These are phyloP conservation scores for Cotesia typhae DNA, from an alignment of 1,140 invertebrate species.

Conservation along the genomic window DNA sequence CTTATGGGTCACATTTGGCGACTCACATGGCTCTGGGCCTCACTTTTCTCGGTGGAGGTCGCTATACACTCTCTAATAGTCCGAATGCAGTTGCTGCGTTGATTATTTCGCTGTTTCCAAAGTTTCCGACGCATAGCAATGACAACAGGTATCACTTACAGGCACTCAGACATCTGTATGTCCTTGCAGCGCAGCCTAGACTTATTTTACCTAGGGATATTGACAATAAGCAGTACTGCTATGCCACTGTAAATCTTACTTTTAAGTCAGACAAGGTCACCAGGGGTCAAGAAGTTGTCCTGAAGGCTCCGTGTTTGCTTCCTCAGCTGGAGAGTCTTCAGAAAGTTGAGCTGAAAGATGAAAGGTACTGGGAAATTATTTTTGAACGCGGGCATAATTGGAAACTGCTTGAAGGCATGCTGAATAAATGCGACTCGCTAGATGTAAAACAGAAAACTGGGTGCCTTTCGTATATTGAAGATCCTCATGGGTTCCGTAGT, in stretches of 20 bases:
- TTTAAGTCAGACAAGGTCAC: constrained; percentile 65
- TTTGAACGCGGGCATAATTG: constrained; percentile 86
- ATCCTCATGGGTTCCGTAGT: constrained; percentile 87
- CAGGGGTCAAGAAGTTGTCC: constrained; percentile 66
- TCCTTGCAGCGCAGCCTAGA: constrained; percentile 89
- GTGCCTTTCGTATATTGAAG: constrained; percentile 86
- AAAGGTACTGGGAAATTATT: constrained; percentile 86
- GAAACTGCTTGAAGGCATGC: constrained; percentile 79
- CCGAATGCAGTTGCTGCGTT: constrained; percentile 87
- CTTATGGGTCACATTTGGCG: constrained; percentile 94
- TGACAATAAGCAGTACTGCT: constrained; percentile 79
- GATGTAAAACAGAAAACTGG: constrained; percentile 90
- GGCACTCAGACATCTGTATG: constrained; percentile 94
- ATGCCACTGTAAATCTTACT: constrained; percentile 78
- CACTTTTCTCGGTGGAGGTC: constrained; percentile 92
- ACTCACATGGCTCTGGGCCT: constrained; percentile 93
- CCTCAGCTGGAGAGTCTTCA: constrained; percentile 82
- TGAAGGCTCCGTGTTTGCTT: constrained; percentile 85
- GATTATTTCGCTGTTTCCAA: constrained; percentile 93
- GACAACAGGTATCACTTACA: constrained; percentile 97
- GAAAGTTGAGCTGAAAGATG: constrained; percentile 82
- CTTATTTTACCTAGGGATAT: constrained; percentile 88
- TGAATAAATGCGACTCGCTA: constrained; percentile 76
- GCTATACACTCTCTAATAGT: constrained; percentile 85
- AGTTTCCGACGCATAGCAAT: constrained; percentile 94